phyloP scores from a whole-genome alignment of 2,113 vertebrate species.

The Daboia siamensis region DNA sequence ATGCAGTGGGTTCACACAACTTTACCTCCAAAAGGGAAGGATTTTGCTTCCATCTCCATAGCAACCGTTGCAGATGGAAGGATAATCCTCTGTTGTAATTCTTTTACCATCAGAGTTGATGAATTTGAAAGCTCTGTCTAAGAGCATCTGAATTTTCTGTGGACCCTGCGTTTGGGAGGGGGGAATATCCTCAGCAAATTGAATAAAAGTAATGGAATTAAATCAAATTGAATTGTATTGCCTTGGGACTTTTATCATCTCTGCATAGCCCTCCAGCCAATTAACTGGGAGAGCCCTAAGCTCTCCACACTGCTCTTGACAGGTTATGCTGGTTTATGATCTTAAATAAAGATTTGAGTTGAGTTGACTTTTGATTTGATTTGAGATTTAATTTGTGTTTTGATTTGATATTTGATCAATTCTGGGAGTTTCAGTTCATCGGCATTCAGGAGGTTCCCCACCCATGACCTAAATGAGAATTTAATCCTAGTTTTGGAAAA shows the following conservation, averaged over 20 bases:
- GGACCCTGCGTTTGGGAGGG: not conserved
- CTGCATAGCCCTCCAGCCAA: not conserved
- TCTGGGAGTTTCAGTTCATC: not conserved
- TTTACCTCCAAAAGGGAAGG: not conserved
- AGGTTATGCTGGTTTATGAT: not conserved
- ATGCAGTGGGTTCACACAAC: not conserved
- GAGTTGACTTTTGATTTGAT: not conserved
- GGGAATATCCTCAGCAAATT: not conserved
- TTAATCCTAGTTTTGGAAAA: not conserved
- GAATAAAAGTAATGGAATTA: not conserved
- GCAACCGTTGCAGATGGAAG: not conserved
- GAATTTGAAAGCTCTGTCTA: not conserved
- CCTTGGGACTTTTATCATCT: not conserved
- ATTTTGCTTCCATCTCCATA: not conserved
- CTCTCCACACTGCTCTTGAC: not conserved
- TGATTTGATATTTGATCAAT: not conserved
- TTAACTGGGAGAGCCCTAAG: not conserved
- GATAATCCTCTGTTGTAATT: not conserved
- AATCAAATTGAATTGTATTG: not conserved
- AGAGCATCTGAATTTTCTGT: not conserved
- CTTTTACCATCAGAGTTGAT: not conserved
- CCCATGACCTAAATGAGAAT: not conserved
- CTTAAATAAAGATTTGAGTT: not conserved
- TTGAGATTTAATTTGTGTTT: not conserved
- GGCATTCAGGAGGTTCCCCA: not conserved